Conservation (phyloP, 2,113 vertebrate species). For the Trichomycterus rosablanca region DNA sequence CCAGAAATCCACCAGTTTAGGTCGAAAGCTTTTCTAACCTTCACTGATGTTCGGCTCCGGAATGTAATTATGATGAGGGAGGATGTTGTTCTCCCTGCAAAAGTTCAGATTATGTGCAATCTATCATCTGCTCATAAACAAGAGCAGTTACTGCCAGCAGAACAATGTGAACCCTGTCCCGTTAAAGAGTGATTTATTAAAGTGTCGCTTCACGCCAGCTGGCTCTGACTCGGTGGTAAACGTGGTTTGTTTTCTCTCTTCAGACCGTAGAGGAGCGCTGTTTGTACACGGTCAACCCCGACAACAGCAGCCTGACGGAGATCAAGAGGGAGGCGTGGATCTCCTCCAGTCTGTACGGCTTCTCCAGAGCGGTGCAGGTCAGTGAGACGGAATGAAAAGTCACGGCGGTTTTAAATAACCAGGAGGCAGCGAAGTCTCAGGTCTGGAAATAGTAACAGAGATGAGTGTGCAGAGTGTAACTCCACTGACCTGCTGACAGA, state of each 20-base stretch:
- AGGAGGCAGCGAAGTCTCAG: too few species aligned
- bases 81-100: too few species aligned
- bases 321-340: slow-evolving; percentile 93
- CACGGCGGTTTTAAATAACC: too few species aligned
- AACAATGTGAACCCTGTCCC: background rate
- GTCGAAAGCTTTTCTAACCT: too few species aligned
- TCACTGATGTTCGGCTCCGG: too few species aligned
- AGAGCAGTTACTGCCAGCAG: background rate
- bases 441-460: too few species aligned
- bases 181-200: background rate
- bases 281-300: slow-evolving; percentile 79
- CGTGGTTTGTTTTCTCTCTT: background rate
- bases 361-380: slow-evolving; percentile 91
- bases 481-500: slow-evolving; percentile 18
- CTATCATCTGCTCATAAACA: too few species aligned
- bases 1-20: too few species aligned
- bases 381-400: slow-evolving; percentile 40
- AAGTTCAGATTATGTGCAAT: background rate
- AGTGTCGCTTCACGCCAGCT: background rate
- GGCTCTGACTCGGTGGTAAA: background rate
- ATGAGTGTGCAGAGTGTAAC: too few species aligned
- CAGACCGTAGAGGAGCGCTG: slow-evolving; percentile 90
- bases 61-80: too few species aligned
- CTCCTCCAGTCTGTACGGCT: slow-evolving; percentile 84
- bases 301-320: slow-evolving; percentile 87